Base-by-base conservation (phyloP, 2,888 invertebrate genomes). In the Cosmorhoe ocellata region DNA sequence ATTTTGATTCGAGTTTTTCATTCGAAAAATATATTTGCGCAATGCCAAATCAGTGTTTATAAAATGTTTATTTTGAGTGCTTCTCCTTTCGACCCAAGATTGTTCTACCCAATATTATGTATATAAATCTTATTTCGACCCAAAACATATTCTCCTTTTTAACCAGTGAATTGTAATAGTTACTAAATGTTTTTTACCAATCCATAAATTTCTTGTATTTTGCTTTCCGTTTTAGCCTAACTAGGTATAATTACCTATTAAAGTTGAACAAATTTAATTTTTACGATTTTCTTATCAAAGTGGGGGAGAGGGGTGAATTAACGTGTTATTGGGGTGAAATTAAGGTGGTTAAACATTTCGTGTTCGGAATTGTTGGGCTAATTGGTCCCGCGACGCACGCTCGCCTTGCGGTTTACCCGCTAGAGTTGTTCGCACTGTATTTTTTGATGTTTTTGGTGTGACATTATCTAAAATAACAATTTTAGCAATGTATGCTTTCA, bases 281-380 rank as follows among this genome's bases (percentile, higher is more conserved):
- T 71, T 74, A 71, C 64, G 59, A 63, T 58, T 69, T 52, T 60
- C 65, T 71, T 71, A 72, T 71, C 64, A 54, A 50, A 51, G 51
- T 30, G 39, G 41, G 57, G 55, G 39, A 13, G 27, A 59, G 64
- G 64, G 56, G 63, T 59, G 57, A 65, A 72, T 77, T 71, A 78
- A 74, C 77, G 79, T 76, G 76, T 76, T 76, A 71, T 73, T 72
- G 77, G 76, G 75, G 75, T 76, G 69, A 76, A 77, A 77, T 75
- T 73, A 76, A 76, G 71, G 72, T 72, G 67, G 76, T 75, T 76
- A 76, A 76, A 74, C 74, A 74, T 69, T 76, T 75, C 79, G 79
- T 79, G 79, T 69, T 66, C 57, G 48, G 72, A 74, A 72, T 74
- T 73, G 74, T 75, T 69, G 58, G 57, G 64, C 76, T 81, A 80